Base-by-base conservation (phyloP, 2,113 vertebrate genomes). In the Illadopsis cleaveri region DNA sequence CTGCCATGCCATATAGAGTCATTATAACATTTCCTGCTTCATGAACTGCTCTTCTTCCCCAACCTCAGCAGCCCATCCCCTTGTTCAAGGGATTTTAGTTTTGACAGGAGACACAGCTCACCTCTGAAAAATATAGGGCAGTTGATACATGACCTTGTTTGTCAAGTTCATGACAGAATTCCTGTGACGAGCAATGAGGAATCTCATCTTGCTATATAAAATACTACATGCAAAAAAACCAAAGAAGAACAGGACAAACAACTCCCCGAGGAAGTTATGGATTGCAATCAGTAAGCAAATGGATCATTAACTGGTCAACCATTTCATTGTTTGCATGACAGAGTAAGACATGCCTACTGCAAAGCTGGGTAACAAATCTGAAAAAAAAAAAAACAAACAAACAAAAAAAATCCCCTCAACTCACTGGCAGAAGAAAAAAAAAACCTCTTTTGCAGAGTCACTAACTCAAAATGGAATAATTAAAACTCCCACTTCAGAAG, bases 401-500 rank as follows among this genome's bases (percentile, higher is more conserved):
- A 50, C 48, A 23, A 20, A n/a, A 23, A 24, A 33, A 19, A 35
- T 12, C 8, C 54, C 23, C 15, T 37, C 23, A 95, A 31, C 12
- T 75, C 58, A 88, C 23, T 68, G 70, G 58, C 64, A 96, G 76
- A 88, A 83, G 54, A 37, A 79, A 80, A 84, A 35, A 15, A 17
- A 38, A 11, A 5, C 7, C 37, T 72, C 60, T 90, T 93, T 68
- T 90, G 82, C 90, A 94, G 86, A 95, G 82, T 92, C 93, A 90
- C 90, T 84, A 93, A 89, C 76, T 93, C 90, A 90, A 83, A 92
- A 90, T 30, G 47, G 76, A 92, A 89, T 96, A 94, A 97, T 93
- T 92, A 90, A 83, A 93, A 92, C 77, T 95, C 92, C 88, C 60
- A 90, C 92, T 96, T 94, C 82, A 94, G 76, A 94, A 96, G 93